Conservation (phyloP, 2,797 vertebrate species). For the Syngnathus acus region DNA sequence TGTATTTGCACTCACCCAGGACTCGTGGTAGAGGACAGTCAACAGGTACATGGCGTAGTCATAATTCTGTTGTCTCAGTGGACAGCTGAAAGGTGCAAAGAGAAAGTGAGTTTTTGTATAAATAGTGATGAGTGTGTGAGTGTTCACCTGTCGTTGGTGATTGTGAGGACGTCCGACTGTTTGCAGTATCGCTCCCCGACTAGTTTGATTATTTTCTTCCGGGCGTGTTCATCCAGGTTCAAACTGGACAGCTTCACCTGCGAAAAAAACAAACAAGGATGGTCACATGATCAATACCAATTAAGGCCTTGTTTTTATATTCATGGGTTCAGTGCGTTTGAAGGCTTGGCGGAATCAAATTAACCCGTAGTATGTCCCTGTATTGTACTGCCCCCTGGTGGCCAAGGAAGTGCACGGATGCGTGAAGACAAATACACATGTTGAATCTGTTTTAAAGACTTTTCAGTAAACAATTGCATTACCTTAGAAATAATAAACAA, state of each 20-base stretch:
- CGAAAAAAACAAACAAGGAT: background rate
- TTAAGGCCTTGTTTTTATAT: no score
- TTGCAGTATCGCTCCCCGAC: constrained; percentile 77
- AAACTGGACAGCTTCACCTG: constrained; percentile 87
- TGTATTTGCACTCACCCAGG: constrained; percentile 80
- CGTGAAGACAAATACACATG: background rate
- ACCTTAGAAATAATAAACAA: no score
- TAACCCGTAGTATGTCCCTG: no score
- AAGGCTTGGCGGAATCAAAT: no score
- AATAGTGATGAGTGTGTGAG: background rate
- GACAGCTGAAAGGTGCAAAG: constrained; percentile 71
- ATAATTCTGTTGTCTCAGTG: constrained; percentile 84
- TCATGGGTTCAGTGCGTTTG: no score
- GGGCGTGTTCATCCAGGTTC: constrained; percentile 89
- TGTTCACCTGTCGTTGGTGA: constrained; percentile 81
- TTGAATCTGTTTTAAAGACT: background rate
- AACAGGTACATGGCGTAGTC: constrained; percentile 89
- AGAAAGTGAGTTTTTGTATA: background rate
- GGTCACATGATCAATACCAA: no score
- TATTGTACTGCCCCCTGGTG: no score
- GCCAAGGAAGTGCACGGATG: no score
- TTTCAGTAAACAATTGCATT: background rate
- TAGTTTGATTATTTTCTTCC: constrained; percentile 87
- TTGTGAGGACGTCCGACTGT: constrained; percentile 76
- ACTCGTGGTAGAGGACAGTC: constrained; percentile 94